phyloP scores from a whole-genome alignment of 2,888 invertebrate species.

The Lasioglossum zephyrum region DNA sequence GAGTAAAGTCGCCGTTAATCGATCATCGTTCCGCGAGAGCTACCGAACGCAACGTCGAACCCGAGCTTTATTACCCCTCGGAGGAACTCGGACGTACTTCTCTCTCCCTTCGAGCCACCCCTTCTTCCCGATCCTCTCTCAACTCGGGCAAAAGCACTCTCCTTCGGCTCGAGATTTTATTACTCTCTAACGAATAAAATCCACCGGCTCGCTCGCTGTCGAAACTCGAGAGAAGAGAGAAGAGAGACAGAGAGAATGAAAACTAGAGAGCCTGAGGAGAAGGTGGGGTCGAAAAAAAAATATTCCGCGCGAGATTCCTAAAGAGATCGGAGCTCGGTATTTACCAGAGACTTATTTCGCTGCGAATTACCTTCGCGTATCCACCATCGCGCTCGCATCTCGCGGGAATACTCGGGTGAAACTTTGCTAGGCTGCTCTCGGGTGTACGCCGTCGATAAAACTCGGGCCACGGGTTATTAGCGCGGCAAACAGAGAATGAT shows the following conservation, averaged over 20 bases:
- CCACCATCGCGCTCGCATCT: background rate
- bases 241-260: background rate
- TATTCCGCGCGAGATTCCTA: background rate
- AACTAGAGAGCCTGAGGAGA: background rate
- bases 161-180: conserved; percentile 19
- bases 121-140: background rate
- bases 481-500: conserved; percentile 33
- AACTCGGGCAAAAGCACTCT: background rate
- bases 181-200: conserved; percentile 27
- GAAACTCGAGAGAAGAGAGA: background rate
- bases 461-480: conserved; percentile 46
- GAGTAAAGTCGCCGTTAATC: conserved; percentile 18
- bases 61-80: conserved; percentile 11
- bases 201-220: background rate
- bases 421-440: conserved; percentile 6
- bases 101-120: background rate
- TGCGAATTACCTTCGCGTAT: conserved; percentile 35
- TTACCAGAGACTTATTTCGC: conserved; percentile 44
- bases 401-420: conserved; percentile 19
- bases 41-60: conserved; percentile 9
- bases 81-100: background rate
- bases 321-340: conserved; percentile 31
- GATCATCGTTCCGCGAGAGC: conserved; percentile 20
- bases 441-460: conserved; percentile 6
- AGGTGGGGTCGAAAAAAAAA: background rate